Base-by-base conservation (phyloP, 2,888 invertebrate genomes). In the Ametastegia equiseti region DNA sequence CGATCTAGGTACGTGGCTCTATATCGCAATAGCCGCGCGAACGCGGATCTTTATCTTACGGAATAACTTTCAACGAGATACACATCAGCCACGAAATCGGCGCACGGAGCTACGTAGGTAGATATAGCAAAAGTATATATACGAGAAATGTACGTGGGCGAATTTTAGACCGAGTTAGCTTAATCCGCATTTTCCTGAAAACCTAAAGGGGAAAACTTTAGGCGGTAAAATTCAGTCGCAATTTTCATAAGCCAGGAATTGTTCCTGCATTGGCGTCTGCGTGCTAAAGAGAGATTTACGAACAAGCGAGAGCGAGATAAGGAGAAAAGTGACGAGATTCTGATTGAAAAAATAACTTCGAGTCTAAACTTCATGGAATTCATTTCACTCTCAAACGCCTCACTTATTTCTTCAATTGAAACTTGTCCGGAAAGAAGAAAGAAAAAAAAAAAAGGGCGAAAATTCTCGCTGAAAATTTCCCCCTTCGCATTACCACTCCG, bases 341-440 rank as follows among this genome's bases (percentile, higher is more conserved):
- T 30, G 67, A 65, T 75, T 57, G 23, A 60, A 27, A 23, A 71
- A 60, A 77, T 75, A 75, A 75, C 33, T 75, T 45, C 19, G 13
- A 50, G 54, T 54, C n/a, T 36, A 75, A 75, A 75, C 75, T 75
- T 75, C 54, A 36, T 54, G 50, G 54, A 50, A 75, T 75, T 75
- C 54, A 75, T 75, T 75, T 75, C 75, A 54, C 75, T 75, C 75
- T 75, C 50, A 75, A 75, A n/a, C 75, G 75, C 75, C 54, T 75
- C 75, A 54, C 75, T 75, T 75, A 54, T 45, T 71, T 71, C 45
- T 71, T 71, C 71, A 71, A 71, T 71, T 71, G 45, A 71, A 71
- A 71, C 42, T 47, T 47, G 47, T 23, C n/a, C n/a, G n/a, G n/a
- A n/a, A n/a, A n/a, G n/a, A n/a, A n/a, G n/a, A n/a, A n/a, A n/a